These are phyloP conservation scores for Fregata magnificens DNA, from an alignment of 2,113 vertebrate species.

Conservation along the genomic window DNA sequence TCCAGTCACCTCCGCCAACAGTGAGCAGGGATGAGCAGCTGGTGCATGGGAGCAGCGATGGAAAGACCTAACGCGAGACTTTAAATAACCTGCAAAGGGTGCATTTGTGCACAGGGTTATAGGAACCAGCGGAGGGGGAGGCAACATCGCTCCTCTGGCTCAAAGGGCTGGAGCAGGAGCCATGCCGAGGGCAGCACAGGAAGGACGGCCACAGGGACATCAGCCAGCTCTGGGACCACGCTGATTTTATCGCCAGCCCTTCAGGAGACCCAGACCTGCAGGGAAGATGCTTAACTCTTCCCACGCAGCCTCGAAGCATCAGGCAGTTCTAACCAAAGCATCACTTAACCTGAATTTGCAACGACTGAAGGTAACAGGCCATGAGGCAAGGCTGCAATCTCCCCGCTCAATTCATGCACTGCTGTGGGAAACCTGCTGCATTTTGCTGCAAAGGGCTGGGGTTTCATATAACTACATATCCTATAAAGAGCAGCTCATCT, in stretches of 20 bases:
- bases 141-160: not conserved
- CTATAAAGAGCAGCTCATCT: not conserved
- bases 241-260: not conserved
- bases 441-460: not conserved
- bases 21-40: not conserved
- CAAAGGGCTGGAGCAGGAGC: not conserved
- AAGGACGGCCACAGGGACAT: not conserved
- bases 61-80: not conserved
- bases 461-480: rapidly evolving
- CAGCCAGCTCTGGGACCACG: not conserved
- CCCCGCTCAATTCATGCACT: rapidly evolving
- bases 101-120: not conserved
- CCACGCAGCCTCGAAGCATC: not conserved
- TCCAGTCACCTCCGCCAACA: not conserved
- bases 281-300: not conserved
- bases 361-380: rapidly evolving
- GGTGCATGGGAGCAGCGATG: not conserved
- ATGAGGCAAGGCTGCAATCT: not conserved
- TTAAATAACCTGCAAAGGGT: not conserved
- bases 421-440: not conserved
- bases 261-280: not conserved
- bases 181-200: rapidly evolving
- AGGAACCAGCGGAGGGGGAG: not conserved
- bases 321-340: not conserved
- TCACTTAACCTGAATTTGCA: not conserved